Conservation (phyloP, 1,140 invertebrate genomes). For the Bathynomus jamesi region DNA sequence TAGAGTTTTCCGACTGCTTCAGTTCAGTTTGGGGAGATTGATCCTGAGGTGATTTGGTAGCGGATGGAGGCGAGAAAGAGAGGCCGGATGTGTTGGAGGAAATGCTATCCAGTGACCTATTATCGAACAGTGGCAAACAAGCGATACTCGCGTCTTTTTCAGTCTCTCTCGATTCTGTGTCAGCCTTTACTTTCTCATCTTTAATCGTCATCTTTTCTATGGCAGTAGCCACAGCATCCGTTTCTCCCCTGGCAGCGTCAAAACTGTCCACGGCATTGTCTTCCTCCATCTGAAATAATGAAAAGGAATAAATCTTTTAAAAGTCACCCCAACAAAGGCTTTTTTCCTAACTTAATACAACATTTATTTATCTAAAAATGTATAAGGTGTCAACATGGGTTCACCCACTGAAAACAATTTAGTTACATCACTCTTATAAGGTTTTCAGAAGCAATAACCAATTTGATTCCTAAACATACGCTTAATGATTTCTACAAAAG, state of each 20-base stretch:
- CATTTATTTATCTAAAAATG: no score
- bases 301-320: no score
- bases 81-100: conserved; percentile 35
- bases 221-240: conserved; percentile 14
- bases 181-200: conserved; percentile 10
- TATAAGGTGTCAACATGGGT: no score
- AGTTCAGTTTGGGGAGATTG: conserved; percentile 3
- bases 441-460: no score
- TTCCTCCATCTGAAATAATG: conserved; percentile 18
- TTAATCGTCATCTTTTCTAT: conserved; percentile 23
- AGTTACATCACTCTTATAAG: no score
- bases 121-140: conserved; percentile 27
- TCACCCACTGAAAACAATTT: no score
- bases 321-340: no score
- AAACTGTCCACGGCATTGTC: conserved; percentile 34
- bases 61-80: conserved; percentile 26
- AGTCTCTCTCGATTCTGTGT: not conserved
- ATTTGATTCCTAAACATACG: no score
- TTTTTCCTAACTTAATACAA: no score
- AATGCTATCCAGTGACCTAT: conserved; percentile 33
- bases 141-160: not conserved
- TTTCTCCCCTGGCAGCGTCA: conserved; percentile 10
- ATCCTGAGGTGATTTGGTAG: conserved; percentile 17
- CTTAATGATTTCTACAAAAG: no score
- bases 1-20: conserved; percentile 1